A percentile compares a stretch with the other conserved stretches of the same genome.
Evolutionary conservation across 2,888 invertebrate genomes (phyloP).

Genomic region (Melipona bicolor): DNA sequence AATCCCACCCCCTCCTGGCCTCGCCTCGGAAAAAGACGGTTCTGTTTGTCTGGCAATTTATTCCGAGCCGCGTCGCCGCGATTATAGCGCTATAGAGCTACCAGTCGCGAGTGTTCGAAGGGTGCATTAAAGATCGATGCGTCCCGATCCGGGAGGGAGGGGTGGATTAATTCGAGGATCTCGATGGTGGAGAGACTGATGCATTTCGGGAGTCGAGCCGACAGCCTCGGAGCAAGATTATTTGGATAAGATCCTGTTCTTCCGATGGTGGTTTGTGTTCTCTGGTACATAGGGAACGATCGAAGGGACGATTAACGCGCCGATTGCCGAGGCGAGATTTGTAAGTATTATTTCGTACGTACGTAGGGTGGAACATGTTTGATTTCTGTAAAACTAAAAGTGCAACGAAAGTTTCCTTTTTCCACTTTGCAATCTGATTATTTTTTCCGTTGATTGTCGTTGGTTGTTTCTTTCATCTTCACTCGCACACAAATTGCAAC

Average conservation of each 20-base stretch:
- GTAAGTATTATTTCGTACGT: no score
- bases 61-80: constrained; percentile 26
- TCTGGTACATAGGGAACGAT: background rate
- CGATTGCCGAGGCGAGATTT: no score
- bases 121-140: constrained; percentile 35
- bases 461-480: no score
- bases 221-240: background rate
- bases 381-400: no score
- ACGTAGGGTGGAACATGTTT: no score
- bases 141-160: background rate
- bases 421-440: no score
- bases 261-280: background rate
- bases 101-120: constrained; percentile 12
- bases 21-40: constrained; percentile 30
- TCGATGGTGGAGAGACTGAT: background rate
- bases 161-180: constrained; percentile 33
- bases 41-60: constrained; percentile 64
- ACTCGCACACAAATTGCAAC: constrained; percentile 4
- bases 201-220: background rate
- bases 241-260: background rate
- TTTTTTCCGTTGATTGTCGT: no score
- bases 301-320: no score
- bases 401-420: no score
- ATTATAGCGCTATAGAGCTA: constrained; percentile 14
- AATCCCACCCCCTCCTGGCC: background rate